phyloP scores from a whole-genome alignment of 2,797 vertebrate genomes.

The Chelonia mydas region DNA sequence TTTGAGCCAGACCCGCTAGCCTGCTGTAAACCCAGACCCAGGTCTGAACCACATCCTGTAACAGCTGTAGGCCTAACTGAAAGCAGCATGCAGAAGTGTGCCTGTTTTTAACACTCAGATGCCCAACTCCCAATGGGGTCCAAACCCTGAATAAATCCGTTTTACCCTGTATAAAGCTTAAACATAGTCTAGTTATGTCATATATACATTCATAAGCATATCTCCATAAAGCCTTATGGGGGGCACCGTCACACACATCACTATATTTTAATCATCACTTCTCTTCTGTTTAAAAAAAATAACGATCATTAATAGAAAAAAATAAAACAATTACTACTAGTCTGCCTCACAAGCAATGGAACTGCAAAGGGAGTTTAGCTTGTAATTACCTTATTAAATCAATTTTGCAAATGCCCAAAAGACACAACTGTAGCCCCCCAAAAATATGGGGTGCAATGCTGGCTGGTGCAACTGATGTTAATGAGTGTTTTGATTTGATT shows the following conservation, averaged over 20 bases:
- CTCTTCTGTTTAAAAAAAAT: background rate
- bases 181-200: too few species aligned
- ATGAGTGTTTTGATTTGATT: background rate
- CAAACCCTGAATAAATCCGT: too few species aligned
- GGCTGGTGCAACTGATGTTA: background rate
- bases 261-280: background rate
- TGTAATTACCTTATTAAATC: background rate
- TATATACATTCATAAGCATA: too few species aligned
- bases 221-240: too few species aligned
- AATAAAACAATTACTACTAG: background rate
- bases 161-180: too few species aligned
- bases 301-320: background rate
- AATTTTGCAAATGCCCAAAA: background rate
- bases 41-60: too few species aligned
- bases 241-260: background rate
- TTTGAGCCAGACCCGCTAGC: too few species aligned
- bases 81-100: too few species aligned
- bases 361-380: background rate
- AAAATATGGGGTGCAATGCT: background rate
- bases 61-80: too few species aligned
- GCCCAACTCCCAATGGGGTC: too few species aligned
- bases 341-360: background rate
- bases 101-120: too few species aligned
- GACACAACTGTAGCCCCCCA: background rate
- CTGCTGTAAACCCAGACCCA: too few species aligned